Conservation (phyloP, 2,888 invertebrate species). For the Junonia oenone region DNA sequence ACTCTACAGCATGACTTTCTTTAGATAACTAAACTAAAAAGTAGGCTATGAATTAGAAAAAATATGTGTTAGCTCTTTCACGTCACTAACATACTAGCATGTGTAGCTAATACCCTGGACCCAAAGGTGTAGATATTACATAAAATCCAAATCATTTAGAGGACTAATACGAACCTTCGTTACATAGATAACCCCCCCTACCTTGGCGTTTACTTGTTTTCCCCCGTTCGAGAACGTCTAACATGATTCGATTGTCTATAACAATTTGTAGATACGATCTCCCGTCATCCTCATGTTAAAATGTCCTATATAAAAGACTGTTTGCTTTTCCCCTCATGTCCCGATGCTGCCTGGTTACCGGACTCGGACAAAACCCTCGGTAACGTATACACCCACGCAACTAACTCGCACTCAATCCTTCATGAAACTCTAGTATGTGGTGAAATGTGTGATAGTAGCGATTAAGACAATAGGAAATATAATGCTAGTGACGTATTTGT, state of each 20-base stretch:
- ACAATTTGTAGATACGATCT: conserved; percentile 24
- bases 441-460: conserved; percentile 99
- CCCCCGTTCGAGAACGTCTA: conserved; percentile 38
- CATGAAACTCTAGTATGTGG: conserved; percentile 90
- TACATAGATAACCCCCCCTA: conserved; percentile 63
- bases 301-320: conserved; percentile 49
- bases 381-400: conserved; percentile 62
- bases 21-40: background rate
- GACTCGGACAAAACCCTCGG: conserved; percentile 56
- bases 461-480: conserved; percentile 99
- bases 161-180: conserved; percentile 47
- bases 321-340: conserved; percentile 76
- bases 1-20: background rate
- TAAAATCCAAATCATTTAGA: conserved; percentile 39
- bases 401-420: conserved; percentile 52
- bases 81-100: conserved; percentile 13
- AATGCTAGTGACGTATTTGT: conserved; percentile 99
- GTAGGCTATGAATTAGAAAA: background rate
- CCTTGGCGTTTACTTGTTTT: conserved; percentile 64
- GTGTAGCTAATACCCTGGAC: conserved; percentile 42
- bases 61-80: background rate
- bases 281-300: conserved; percentile 20
- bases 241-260: conserved; percentile 33
- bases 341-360: conserved; percentile 61
- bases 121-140: conserved; percentile 70